Evolutionary conservation across 2,888 invertebrate species (phyloP), one percentile per base, ranked within the genome.

Genomic region (Gortyna flavago): DNA sequence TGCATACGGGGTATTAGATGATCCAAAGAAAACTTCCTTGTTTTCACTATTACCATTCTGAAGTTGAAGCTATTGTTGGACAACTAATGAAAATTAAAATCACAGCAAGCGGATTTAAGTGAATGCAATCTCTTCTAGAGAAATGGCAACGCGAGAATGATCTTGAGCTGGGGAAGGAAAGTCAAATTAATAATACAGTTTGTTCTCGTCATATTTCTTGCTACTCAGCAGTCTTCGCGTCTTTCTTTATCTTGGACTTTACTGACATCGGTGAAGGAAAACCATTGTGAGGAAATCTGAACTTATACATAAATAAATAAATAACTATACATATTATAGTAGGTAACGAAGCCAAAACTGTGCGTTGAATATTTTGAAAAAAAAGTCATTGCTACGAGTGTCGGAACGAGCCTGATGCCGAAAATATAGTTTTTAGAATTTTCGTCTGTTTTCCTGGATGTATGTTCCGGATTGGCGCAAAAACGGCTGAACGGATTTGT

Each of bases 1-100:
- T 64, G 21, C 48, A 32, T 25, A 59, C 64, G 7, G 11, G n/a
- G 2, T 25, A 21, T 62, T 32, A 8, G 3, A 65, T 13, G 18
- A 29, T 54, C 35, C 44, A 29, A 68, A 62, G n/a, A 62, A 25
- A 35, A 25, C 25, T 44, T 77, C 18, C 29, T 54, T 44, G 18
- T 77, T 68, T 35, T 18, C 79, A 41, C 9, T 32, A n/a, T 38
- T 29, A 29, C 41, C 21, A 41, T 62, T 61, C 5, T 62, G 9
- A 32, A 69, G 25, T 38, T 16, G 57, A 79, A 79, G 54, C 9
- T 18, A 44, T 38, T 62, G 18, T 41, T 32, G 32, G 3, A 62
- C 38, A 62, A 75, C 38, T n/a, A 68, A 72, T 79, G 35, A 59
- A 62, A 79, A 71, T 75, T 64, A 64, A 80, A 75, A 35, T 66